phyloP scores from a whole-genome alignment of 2,113 vertebrate species.

The Cercopithecus mona region DNA sequence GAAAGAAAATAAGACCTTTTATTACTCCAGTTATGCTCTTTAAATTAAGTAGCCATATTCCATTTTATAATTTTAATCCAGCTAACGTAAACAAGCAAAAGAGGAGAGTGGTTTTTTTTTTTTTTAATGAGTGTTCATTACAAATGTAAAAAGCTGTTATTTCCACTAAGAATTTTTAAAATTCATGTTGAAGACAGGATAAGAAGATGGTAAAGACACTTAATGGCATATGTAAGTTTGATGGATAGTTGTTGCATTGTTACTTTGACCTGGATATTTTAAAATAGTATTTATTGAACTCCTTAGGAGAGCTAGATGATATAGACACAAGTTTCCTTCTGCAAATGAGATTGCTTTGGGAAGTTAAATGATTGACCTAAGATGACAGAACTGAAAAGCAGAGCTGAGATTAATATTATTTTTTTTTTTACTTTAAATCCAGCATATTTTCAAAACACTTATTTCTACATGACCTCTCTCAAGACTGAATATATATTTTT shows the following conservation, averaged over 20 bases:
- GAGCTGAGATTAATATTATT: neutral
- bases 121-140: neutral
- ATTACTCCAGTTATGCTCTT: neutral
- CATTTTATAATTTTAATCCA: neutral
- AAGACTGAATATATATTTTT: neutral
- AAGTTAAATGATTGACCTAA: neutral
- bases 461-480: neutral
- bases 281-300: neutral
- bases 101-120: neutral
- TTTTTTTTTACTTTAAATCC: neutral
- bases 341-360: neutral
- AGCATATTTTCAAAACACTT: neutral
- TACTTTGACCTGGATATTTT: neutral
- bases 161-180: neutral
- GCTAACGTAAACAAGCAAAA: neutral
- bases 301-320: neutral
- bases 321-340: neutral
- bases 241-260: neutral
- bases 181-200: neutral
- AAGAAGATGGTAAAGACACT: neutral
- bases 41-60: neutral
- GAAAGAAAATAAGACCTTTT: neutral
- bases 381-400: neutral
- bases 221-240: neutral
- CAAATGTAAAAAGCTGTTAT: neutral